These are phyloP conservation scores for Diadophis punctatus DNA, from an alignment of 2,113 vertebrate species.

Conservation along the genomic window DNA sequence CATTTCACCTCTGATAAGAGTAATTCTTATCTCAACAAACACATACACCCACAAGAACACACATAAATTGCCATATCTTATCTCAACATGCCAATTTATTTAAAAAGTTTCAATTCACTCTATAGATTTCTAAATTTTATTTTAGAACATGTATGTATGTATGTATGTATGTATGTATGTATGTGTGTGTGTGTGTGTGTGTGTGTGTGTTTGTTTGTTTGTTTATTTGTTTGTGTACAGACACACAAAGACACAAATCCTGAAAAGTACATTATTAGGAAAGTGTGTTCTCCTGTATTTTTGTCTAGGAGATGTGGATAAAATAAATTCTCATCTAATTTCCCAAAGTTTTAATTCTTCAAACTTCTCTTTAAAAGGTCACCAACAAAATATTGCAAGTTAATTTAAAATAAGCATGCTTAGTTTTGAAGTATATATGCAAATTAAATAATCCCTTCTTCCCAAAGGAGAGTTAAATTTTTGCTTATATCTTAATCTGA, in stretches of 20 bases:
- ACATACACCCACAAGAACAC: neutral
- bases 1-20: too few species aligned
- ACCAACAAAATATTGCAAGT: neutral
- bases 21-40: too few species aligned
- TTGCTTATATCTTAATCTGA: neutral
- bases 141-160: neutral
- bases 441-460: neutral
- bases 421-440: neutral
- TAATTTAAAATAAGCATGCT: neutral
- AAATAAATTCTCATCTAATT: neutral
- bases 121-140: neutral
- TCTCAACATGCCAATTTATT: neutral
- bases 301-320: neutral
- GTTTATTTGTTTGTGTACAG: neutral
- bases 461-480: fast-evolving
- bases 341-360: neutral
- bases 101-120: neutral
- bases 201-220: too few species aligned
- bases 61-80: neutral
- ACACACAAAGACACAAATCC: neutral
- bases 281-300: neutral
- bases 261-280: neutral
- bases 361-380: neutral
- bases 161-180: neutral
- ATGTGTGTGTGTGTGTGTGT: too few species aligned